Conservation (phyloP, 2,797 vertebrate species). For the Platalea minor region DNA sequence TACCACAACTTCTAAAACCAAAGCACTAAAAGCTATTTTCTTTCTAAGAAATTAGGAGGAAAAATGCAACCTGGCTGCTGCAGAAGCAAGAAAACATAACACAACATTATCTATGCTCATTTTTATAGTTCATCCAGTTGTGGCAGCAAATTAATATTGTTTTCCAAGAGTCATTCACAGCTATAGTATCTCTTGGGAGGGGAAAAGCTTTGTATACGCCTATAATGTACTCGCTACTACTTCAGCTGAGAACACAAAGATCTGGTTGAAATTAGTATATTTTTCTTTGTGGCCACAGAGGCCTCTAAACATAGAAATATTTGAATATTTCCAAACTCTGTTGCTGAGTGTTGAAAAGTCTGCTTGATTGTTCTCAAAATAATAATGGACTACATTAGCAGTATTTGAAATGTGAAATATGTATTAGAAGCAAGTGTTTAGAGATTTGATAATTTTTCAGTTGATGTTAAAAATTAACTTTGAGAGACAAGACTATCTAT, state of each 20-base stretch:
- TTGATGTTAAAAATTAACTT: neutral
- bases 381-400: neutral
- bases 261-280: slow-evolving; percentile 56
- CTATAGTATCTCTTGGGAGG: neutral
- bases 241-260: slow-evolving; percentile 1
- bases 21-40: neutral
- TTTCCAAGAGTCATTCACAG: slow-evolving; percentile 40
- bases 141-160: neutral
- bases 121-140: slow-evolving; percentile 21
- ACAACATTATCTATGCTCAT: slow-evolving; percentile 2
- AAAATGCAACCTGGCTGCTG: slow-evolving; percentile 12
- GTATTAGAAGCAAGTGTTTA: neutral
- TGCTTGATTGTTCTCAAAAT: neutral
- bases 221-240: slow-evolving; percentile 6
- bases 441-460: neutral
- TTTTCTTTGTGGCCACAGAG: slow-evolving; percentile 36
- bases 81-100: slow-evolving; percentile 11
- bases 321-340: neutral
- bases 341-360: neutral
- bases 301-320: slow-evolving; percentile 27
- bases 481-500: neutral
- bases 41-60: neutral
- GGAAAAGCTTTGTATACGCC: neutral
- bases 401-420: neutral
- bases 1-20: neutral